Conservation (phyloP, 37 sponge, comb jelly and placozoan genomes). For the Hormiphora californensis region DNA sequence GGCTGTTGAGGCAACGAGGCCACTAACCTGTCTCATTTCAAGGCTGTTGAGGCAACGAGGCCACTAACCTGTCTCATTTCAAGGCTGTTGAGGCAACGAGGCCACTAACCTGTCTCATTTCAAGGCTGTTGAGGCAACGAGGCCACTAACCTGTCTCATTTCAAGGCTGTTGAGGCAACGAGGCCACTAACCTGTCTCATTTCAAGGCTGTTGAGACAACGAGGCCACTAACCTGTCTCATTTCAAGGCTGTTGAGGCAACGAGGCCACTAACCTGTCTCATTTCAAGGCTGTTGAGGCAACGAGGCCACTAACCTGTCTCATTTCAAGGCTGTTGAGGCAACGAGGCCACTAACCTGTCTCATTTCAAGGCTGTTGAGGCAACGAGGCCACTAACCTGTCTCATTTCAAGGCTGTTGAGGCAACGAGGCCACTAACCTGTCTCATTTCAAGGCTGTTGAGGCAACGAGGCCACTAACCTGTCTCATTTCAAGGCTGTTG, state of each 20-base stretch:
- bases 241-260: slow-evolving; percentile 87
- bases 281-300: slow-evolving; percentile 91
- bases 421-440: slow-evolving; percentile 80
- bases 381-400: slow-evolving; percentile 81
- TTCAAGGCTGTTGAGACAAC: slow-evolving; percentile 84
- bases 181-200: slow-evolving; percentile 84
- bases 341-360: slow-evolving; percentile 81
- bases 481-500: slow-evolving; percentile 84
- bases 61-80: slow-evolving; percentile 84
- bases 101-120: slow-evolving; percentile 84
- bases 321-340: slow-evolving; percentile 87
- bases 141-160: slow-evolving; percentile 85
- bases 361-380: slow-evolving; percentile 83
- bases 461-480: slow-evolving; percentile 81
- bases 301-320: slow-evolving; percentile 78
- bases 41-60: slow-evolving; percentile 85
- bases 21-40: slow-evolving; percentile 80
- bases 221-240: slow-evolving; percentile 82
- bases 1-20: slow-evolving; percentile 85
- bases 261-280: slow-evolving; percentile 78
- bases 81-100: slow-evolving; percentile 80
- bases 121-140: slow-evolving; percentile 80
- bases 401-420: slow-evolving; percentile 88
- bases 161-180: slow-evolving; percentile 85
- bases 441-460: slow-evolving; percentile 88